Evolutionary conservation across 2,888 invertebrate species (phyloP), one percentile per base, ranked within the genome.

Genomic region (Nebria salina): DNA sequence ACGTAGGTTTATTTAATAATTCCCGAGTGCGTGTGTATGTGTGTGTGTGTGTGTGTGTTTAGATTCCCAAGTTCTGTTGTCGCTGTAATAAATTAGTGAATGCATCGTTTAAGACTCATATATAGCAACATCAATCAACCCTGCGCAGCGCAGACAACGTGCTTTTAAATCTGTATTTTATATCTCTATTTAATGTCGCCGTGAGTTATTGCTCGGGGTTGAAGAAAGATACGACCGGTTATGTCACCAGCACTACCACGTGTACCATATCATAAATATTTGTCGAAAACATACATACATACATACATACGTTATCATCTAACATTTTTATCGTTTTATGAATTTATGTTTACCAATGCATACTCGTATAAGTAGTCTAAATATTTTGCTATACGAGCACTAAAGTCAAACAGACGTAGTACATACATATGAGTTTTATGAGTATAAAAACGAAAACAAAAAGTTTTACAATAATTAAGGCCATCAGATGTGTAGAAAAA

Each of bases 161-260:
- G 65, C 43, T 64, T 41, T 80, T 80, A 80, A 80, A 80, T 75
- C 80, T 75, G 72, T 80, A 80, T 75, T 80, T 80, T 75, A 80
- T 80, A 75, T 75, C 80, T 80, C 75, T 80, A 80, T 80, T 80
- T 80, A 80, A 80, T 80, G 80, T 80, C 80, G 64, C 72, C 7
- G 70, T 80, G 80, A 80, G 68, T 80, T 80, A 80, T 80, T 75
- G 72, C 64, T 26, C 34, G 65, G 43, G 54, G 64, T 70, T 70
- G 54, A 11, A 54, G 8, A 54, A 54, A 54, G 54, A 54, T 13
- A 13, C 54, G 54, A 54, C 54, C 13, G 54, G 54, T 54, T 54
- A 54, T 54, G 54, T 54, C 54, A 54, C 54, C 54, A 54, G 4
- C 13, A 11, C 11, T 8, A 8, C 54, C 54, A 7, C 4, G 4